A percentile compares a stretch with the other conserved stretches of the same genome.
phyloP scores from a whole-genome alignment of 2,888 invertebrate species.

The Deroplatys truncata region DNA sequence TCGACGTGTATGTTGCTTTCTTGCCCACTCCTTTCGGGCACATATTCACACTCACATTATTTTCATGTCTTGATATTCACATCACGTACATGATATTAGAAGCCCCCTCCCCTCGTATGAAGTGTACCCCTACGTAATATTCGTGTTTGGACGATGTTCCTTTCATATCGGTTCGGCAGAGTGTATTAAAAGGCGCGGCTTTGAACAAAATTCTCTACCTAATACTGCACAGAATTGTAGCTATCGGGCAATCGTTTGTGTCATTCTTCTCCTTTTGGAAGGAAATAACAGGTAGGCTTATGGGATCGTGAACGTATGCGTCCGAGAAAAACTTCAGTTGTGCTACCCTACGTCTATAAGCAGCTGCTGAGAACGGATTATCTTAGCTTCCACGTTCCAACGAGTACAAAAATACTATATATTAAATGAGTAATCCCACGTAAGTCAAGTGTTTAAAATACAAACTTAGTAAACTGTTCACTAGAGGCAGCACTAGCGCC shows the following conservation, averaged over 20 bases:
- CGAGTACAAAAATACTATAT: background rate
- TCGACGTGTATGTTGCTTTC: background rate
- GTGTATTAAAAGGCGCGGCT: background rate
- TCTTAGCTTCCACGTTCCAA: background rate
- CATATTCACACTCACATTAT: background rate
- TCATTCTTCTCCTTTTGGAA: background rate
- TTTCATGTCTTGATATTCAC: background rate
- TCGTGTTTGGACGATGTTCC: conserved; percentile 9
- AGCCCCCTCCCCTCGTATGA: background rate
- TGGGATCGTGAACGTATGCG: background rate
- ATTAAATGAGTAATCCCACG: background rate
- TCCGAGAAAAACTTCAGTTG: background rate
- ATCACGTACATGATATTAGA: background rate
- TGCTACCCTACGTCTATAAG: background rate
- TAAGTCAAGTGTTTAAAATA: background rate
- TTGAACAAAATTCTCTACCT: background rate
- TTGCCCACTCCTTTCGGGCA: background rate
- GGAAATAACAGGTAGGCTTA: background rate
- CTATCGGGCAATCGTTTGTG: background rate
- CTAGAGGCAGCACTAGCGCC: too few relatives aligned
- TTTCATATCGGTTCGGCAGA: background rate
- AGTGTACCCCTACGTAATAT: background rate
- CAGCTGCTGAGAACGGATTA: background rate
- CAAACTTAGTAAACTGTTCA: too few relatives aligned
- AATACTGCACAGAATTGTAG: background rate